Conservation (phyloP, 2,113 vertebrate genomes). For the Manacus vitellinus region DNA sequence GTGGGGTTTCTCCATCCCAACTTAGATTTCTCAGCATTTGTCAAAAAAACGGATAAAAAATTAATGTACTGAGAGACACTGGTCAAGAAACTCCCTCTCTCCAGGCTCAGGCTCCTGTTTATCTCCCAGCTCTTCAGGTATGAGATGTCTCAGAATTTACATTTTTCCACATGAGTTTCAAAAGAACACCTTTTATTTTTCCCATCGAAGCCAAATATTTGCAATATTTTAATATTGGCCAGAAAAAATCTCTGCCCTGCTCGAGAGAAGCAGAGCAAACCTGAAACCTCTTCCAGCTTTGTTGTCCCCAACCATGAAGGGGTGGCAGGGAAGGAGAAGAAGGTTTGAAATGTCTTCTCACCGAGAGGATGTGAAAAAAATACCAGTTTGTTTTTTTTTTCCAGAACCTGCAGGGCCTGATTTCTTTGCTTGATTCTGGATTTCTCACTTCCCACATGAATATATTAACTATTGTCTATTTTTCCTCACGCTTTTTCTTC, state of each 20-base stretch:
- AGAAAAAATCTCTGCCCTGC: neutral
- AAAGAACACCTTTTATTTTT: neutral
- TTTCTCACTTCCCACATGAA: neutral
- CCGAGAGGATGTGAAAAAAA: neutral
- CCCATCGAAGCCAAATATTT: neutral
- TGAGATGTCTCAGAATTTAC: neutral
- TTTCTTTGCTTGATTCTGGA: neutral
- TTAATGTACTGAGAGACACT: rapidly evolving
- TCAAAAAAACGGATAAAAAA: neutral
- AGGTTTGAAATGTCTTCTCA: neutral
- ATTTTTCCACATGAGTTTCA: neutral
- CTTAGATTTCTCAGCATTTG: neutral
- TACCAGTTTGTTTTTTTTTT: neutral
- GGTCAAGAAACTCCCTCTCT: neutral
- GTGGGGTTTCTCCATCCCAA: neutral
- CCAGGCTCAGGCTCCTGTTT: neutral
- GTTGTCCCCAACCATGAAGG: neutral
- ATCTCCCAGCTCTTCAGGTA: neutral
- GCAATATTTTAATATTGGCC: neutral
- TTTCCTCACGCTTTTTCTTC: constrained; percentile 10
- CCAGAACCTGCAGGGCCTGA: neutral
- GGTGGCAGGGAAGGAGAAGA: neutral
- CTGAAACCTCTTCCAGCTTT: neutral
- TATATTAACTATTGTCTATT: neutral
- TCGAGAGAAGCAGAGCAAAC: neutral